These are phyloP conservation scores for Isurus oxyrinchus DNA, from an alignment of 2,113 vertebrate species.

Conservation along the genomic window DNA sequence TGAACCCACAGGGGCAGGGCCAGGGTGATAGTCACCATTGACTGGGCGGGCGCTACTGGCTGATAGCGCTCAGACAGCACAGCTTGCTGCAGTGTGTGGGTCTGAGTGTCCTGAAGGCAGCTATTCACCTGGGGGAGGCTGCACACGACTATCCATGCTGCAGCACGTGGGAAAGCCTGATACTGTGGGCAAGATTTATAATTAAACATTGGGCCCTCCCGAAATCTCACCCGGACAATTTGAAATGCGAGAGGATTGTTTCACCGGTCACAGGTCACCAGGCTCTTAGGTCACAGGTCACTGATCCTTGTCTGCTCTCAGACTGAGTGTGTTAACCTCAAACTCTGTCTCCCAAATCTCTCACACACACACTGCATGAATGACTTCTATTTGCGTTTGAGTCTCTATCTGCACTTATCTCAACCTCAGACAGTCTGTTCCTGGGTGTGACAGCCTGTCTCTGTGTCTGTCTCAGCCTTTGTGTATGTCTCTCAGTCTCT, in stretches of 20 bases:
- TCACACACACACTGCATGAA: background rate
- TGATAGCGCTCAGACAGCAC: background rate
- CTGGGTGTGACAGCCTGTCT: background rate
- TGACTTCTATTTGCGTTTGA: background rate
- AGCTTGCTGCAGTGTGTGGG: background rate
- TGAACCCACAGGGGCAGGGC: background rate
- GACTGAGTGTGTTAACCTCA: background rate
- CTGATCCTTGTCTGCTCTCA: background rate
- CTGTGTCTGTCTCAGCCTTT: background rate
- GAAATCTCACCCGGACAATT: background rate
- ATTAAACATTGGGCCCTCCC: background rate
- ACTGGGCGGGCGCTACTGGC: background rate
- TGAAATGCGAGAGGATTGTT: background rate
- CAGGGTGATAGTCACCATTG: background rate
- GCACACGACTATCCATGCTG: background rate
- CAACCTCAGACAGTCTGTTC: background rate
- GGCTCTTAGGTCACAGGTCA: background rate
- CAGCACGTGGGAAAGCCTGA: background rate
- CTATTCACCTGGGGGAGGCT: background rate
- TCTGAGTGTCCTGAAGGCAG: background rate
- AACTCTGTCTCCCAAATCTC: background rate
- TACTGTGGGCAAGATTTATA: background rate
- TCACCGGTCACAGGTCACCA: background rate
- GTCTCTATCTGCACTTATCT: background rate
- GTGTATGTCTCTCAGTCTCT: too few relatives aligned